Evolutionary conservation across 2,888 invertebrate genomes (phyloP), one percentile per base, ranked within the genome.

Genomic region (Brachypalpus laphriformis): DNA sequence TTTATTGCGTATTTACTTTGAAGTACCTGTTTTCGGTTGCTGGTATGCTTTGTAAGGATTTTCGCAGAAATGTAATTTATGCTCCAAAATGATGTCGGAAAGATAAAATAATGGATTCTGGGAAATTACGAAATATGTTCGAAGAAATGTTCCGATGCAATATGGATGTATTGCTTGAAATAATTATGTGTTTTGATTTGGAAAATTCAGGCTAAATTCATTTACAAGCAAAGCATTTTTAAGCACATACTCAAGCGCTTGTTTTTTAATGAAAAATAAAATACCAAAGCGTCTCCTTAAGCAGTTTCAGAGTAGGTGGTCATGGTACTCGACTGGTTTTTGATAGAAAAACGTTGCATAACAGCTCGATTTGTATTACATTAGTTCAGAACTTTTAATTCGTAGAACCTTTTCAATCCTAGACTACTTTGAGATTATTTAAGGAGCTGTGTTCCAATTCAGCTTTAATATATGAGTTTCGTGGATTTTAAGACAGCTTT

Each of bases 1-100:
- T 45, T 45, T 28, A 63, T 63, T 63, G 28, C 34, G 63, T 34
- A 47, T 47, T 63, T 63, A 4, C 65, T 49, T 18, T 20, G 20
- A 47, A 65, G 2, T 45, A 31, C 11, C 18, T 18, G 47, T 28
- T 20, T 9, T 6, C 6, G 31, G 11, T 63, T 63, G 45, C 31
- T 47, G 63, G 47, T 11, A n/a, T n/a, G 63, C 9, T 31, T 28
- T 49, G 47, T 16, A 65, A 65, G 65, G 65, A 31, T 20, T 49
- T 65, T 49, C 65, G n/a, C n/a, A 20, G 65, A 65, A 65, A 49
- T 34, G 20, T 65, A 65, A 49, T 49, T 65, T 47, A 49, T 65
- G 40, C 8, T 22, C 20, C 14, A 20, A 34, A 49, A 18, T 20
- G 8, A 47, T 31, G 49, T 49, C 20, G 49, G 6, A 25, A n/a